Conservation (phyloP, 2,113 vertebrate genomes). For the Entelurus aequoreus region DNA sequence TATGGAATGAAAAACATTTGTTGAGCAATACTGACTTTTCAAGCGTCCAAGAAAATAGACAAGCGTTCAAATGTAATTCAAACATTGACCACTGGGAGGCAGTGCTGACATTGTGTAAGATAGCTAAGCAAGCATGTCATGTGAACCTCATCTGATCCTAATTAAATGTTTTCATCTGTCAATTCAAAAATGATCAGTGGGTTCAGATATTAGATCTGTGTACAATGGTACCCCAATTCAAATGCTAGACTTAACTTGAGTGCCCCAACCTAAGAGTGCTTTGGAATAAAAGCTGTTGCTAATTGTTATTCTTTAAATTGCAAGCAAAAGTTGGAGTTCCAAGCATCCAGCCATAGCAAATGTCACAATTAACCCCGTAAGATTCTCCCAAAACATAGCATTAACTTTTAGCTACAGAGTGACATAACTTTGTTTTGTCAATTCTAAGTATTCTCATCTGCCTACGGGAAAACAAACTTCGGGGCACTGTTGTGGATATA, state of each 20-base stretch:
- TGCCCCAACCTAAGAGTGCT: too few species aligned
- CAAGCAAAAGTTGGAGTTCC: too few species aligned
- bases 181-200: neutral
- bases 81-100: neutral
- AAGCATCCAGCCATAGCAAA: too few species aligned
- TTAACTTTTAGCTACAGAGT: too few species aligned
- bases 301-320: too few species aligned
- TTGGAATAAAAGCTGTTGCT: too few species aligned
- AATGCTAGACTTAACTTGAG: too few species aligned
- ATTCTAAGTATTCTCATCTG: neutral
- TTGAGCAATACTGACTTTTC: neutral
- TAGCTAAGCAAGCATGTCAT: neutral
- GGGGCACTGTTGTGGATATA: neutral
- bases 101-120: neutral
- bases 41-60: too few species aligned
- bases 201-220: neutral
- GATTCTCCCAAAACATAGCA: too few species aligned
- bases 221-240: neutral
- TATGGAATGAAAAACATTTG: neutral
- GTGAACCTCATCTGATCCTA: neutral
- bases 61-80: neutral
- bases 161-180: neutral
- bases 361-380: too few species aligned
- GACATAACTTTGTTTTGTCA: neutral
- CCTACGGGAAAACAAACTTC: neutral